phyloP scores from a whole-genome alignment of 2,888 invertebrate genomes.

The Abscondita cerata region DNA sequence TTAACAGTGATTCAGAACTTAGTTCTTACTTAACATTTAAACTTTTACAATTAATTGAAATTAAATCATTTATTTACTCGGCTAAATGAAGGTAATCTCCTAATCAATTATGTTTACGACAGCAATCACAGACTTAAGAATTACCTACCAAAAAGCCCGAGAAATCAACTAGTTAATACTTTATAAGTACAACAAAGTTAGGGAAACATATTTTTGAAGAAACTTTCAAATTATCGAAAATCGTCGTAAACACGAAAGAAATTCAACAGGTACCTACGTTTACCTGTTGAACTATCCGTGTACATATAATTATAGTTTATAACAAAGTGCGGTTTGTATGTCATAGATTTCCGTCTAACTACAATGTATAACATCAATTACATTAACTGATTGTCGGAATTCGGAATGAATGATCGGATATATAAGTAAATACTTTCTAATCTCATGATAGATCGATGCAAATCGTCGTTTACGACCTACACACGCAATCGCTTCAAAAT shows the following conservation, averaged over 20 bases:
- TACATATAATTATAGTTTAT: constrained; percentile 1
- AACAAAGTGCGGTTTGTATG: not conserved
- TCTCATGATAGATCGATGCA: not conserved
- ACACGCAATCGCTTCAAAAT: not conserved
- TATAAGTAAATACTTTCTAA: not conserved
- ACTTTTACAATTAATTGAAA: no score
- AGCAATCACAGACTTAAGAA: no score
- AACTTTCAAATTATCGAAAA: not conserved
- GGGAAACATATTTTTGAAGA: no score
- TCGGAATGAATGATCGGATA: not conserved
- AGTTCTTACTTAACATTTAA: no score
- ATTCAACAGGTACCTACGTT: not conserved
- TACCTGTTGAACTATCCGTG: constrained; percentile 2
- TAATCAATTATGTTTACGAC: no score
- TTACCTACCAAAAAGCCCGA: no score
- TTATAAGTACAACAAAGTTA: no score
- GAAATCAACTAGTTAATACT: no score
- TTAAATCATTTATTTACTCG: no score
- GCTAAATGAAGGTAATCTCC: no score
- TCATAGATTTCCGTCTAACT: not conserved
- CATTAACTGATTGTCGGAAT: not conserved
- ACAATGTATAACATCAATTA: not conserved
- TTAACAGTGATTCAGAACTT: no score
- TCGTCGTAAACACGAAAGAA: not conserved
- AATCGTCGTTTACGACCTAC: not conserved